Evolutionary conservation across 2,888 invertebrate genomes (phyloP).

Genomic region (Tachystola acroxantha): DNA sequence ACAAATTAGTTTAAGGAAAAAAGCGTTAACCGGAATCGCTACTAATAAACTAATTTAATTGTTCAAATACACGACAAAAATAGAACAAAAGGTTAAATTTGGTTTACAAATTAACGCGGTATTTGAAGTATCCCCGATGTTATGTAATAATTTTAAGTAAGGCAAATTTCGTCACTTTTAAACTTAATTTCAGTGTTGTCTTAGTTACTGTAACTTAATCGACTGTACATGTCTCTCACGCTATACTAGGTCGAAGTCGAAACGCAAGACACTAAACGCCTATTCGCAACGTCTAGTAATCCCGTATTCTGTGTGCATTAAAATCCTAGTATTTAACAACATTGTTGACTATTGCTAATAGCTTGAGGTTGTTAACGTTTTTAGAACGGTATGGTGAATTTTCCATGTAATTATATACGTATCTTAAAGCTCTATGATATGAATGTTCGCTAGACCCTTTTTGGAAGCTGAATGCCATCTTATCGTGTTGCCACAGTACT

Average conservation of each 20-base stretch:
- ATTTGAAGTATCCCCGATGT: too few species aligned
- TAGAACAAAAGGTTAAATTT: too few species aligned
- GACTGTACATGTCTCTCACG: conserved; percentile 17
- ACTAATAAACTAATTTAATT: too few species aligned
- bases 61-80: too few species aligned
- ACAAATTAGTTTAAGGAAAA: too few species aligned
- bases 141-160: not conserved
- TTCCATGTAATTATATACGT: conserved; percentile 71
- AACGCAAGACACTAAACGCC: conserved; percentile 35
- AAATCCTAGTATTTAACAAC: conserved; percentile 71
- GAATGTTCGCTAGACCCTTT: conserved; percentile 73
- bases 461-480: conserved; percentile 72
- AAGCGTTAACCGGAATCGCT: too few species aligned
- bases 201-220: conserved; percentile 2
- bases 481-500: conserved; percentile 68
- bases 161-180: not conserved
- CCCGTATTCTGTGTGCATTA: conserved; percentile 69
- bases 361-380: conserved; percentile 78
- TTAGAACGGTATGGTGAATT: conserved; percentile 73
- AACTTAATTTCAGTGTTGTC: not conserved
- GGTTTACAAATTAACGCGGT: too few species aligned
- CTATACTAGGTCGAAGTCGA: conserved; percentile 26
- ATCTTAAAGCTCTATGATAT: conserved; percentile 43
- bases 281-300: conserved; percentile 49
- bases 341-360: conserved; percentile 79